Conservation (phyloP, 2,113 vertebrate genomes). For the Drymodes brunneopygia region DNA sequence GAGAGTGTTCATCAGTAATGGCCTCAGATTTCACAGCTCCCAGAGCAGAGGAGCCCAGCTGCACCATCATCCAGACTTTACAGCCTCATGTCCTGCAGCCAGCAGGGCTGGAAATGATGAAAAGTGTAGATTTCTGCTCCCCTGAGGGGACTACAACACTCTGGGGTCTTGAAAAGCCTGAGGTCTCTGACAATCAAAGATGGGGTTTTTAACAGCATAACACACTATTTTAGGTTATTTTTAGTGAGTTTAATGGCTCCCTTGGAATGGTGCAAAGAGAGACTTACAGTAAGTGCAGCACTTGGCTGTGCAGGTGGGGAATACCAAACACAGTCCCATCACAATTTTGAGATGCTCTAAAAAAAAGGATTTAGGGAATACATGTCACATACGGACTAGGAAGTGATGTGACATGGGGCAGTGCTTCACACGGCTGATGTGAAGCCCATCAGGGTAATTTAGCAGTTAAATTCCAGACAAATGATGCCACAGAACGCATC, state of each 20-base stretch:
- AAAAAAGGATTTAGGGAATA: background rate
- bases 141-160: background rate
- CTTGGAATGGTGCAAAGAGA: background rate
- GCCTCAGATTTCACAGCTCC: background rate
- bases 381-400: background rate
- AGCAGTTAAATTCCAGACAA: background rate
- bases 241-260: background rate
- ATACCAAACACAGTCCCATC: background rate
- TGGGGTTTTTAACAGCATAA: background rate
- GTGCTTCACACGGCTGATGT: background rate
- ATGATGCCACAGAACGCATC: fast-evolving
- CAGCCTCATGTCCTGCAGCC: background rate
- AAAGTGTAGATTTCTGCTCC: background rate
- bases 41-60: background rate
- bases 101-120: background rate
- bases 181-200: conserved; percentile 6
- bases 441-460: background rate
- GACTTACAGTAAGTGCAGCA: background rate
- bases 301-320: background rate
- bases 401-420: background rate
- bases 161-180: background rate
- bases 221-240: background rate
- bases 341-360: background rate
- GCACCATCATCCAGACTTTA: background rate
- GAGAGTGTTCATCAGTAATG: background rate